These are phyloP conservation scores for Florisuga fusca DNA, from an alignment of 2,797 vertebrate genomes.

Conservation along the genomic window DNA sequence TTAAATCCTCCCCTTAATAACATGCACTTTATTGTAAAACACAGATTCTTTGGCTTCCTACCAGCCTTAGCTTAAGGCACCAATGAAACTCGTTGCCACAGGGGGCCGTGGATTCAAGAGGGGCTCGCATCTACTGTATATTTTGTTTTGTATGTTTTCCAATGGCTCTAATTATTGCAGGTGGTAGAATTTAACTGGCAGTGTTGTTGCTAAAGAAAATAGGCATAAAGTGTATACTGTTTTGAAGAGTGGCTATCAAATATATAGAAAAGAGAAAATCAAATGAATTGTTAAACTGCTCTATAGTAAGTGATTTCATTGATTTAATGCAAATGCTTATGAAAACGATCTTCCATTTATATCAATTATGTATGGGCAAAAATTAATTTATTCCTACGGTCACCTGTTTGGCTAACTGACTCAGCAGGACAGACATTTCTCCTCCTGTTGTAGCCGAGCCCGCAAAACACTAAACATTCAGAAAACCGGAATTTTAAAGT, in stretches of 20 bases:
- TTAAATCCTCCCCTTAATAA: constrained; percentile 75
- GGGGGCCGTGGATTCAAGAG: constrained; percentile 57
- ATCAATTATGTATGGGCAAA: constrained; percentile 75
- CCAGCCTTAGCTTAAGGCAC: constrained; percentile 69
- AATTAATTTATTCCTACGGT: constrained; percentile 78
- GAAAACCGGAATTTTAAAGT: constrained; percentile 43
- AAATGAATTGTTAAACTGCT: constrained; percentile 73
- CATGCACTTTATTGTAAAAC: constrained; percentile 70
- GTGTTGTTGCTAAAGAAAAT: constrained; percentile 55
- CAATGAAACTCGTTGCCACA: constrained; percentile 60
- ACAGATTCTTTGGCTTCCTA: constrained; percentile 73
- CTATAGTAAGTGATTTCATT: constrained; percentile 75
- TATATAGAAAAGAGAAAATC: constrained; percentile 70
- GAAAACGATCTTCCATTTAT: constrained; percentile 72
- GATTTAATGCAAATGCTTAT: constrained; percentile 76
- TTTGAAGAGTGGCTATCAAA: constrained; percentile 54
- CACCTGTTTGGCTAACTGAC: constrained; percentile 69
- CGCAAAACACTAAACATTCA: not conserved
- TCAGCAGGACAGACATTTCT: constrained; percentile 45
- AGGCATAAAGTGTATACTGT: constrained; percentile 62
- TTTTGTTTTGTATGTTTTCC: constrained; percentile 66
- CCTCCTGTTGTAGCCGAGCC: not conserved
- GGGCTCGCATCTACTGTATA: constrained; percentile 41
- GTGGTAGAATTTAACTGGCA: constrained; percentile 65
- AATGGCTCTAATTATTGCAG: constrained; percentile 69